Base-by-base conservation (phyloP, 2,797 vertebrate genomes). In the Falco rusticolus region DNA sequence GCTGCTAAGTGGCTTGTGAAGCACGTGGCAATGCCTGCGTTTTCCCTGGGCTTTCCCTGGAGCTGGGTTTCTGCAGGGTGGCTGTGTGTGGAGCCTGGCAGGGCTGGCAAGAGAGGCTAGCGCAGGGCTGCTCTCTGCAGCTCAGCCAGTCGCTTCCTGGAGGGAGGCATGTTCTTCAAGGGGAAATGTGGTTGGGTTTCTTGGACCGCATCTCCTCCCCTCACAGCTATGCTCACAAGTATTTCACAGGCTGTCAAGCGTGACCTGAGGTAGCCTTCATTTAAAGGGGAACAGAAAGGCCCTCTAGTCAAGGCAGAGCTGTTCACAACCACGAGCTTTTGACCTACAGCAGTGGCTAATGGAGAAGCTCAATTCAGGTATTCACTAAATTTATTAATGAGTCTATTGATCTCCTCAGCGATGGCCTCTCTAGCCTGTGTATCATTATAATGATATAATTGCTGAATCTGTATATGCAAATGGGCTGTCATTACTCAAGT, bases 301-400 rank as follows among this genome's bases (percentile, higher is more conserved):
- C 21, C 22, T 65, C 9, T 53, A 34, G 48, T 34, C 28, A 70
- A 70, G 63, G 11, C 39, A 72, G 50, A 88, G 25, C 63, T 0
- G 2, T 64, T 77, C n/a, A 31, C 43, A 76, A 79, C 51, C n/a
- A 25, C 1, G 0, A 63, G 61, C 68, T 94, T 28, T 72, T 93
- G 72, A 79, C 26, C 84, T 88, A 22, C 54, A 41, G 69, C 21
- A 72, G 61, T 29, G 84, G 54, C 54, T 88, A 59, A 94, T 94
- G 92, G 92, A 91, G 89, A 93, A 95, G 31, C 65, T 95, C 69
- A 91, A 29, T 84, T 94, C 90, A 95, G 92, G 79, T 96, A 89
- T 80, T 85, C 47, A 26, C 51, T 75, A 61, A 80, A 47, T 39
- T 94, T 91, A 47, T 53, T 84, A 39, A 33, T 56, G 37, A 53